Conservation (phyloP, 64 coral and sea anemone genomes). For the Anthopleura sola region DNA sequence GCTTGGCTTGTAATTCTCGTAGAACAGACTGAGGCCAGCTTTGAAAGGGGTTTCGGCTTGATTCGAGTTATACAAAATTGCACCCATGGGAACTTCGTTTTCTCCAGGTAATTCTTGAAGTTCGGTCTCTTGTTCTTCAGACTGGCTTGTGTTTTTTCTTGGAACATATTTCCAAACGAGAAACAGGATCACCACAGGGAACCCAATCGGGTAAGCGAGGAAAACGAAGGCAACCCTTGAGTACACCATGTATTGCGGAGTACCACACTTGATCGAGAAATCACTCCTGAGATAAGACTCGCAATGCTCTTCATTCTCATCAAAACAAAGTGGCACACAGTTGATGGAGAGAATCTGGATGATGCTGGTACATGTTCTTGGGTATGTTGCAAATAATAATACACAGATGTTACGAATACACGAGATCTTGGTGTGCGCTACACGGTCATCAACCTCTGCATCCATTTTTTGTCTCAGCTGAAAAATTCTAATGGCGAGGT, state of each 20-base stretch:
- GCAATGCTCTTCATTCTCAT: neutral
- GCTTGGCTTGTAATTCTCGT: slow-evolving; percentile 70
- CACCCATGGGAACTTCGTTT: neutral
- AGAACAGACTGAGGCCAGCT: slow-evolving; percentile 64
- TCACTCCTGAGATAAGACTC: slow-evolving; percentile 9
- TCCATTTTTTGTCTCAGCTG: no score
- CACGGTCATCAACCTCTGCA: no score
- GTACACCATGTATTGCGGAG: neutral
- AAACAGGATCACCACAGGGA: slow-evolving; percentile 50
- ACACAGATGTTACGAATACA: no score
- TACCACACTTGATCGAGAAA: slow-evolving; percentile 23
- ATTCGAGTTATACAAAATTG: neutral
- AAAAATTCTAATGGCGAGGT: slow-evolving; percentile 27
- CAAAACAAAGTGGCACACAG: slow-evolving; percentile 8
- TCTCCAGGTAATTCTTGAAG: neutral
- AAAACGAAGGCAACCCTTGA: slow-evolving; percentile 43
- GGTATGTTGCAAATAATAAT: no score
- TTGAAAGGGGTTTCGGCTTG: neutral
- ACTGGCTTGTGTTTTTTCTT: neutral
- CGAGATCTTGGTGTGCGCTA: no score
- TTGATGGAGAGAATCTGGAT: neutral
- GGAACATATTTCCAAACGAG: slow-evolving; percentile 48
- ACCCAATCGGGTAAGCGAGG: slow-evolving; percentile 56
- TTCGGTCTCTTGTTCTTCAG: neutral
- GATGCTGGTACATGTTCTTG: no score